A percentile compares a stretch with the other conserved stretches of the same genome.
Conservation (phyloP, 2,797 vertebrate species). For the Hapalemur alaotrensis region DNA sequence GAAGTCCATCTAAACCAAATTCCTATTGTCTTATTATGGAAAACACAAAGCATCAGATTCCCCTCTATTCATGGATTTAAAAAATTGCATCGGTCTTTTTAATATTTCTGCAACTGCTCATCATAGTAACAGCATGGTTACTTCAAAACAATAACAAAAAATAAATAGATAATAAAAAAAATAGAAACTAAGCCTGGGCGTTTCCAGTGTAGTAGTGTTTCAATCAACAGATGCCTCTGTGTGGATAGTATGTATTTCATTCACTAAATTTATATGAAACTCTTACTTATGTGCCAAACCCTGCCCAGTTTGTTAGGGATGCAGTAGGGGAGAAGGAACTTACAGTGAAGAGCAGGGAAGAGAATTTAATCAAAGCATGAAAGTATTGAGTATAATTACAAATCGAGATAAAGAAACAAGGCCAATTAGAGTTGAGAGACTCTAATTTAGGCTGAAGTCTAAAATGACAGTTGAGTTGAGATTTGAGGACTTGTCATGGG, state of each 20-base stretch:
- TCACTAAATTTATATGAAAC: background rate
- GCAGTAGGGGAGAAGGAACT: background rate
- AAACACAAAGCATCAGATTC: background rate
- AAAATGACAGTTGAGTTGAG: background rate
- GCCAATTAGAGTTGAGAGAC: background rate
- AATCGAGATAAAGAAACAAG: background rate
- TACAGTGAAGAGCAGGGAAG: background rate
- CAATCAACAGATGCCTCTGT: background rate
- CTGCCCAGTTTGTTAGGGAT: background rate
- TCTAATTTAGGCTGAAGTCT: background rate
- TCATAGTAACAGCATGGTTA: background rate
- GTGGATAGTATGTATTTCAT: background rate
- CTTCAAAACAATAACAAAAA: background rate
- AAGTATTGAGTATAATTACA: background rate
- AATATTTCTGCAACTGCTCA: background rate
- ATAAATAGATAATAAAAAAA: background rate
- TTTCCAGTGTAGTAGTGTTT: background rate
- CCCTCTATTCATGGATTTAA: background rate
- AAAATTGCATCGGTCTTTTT: background rate
- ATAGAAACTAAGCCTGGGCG: background rate
- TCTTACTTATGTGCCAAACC: background rate
- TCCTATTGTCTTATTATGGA: constrained; percentile 1
- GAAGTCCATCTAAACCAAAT: background rate
- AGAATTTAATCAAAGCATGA: background rate
- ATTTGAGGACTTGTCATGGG: background rate